Evolutionary conservation across 2,113 vertebrate species (phyloP), one percentile per base, ranked within the genome.

Genomic region (Junco hyemalis): DNA sequence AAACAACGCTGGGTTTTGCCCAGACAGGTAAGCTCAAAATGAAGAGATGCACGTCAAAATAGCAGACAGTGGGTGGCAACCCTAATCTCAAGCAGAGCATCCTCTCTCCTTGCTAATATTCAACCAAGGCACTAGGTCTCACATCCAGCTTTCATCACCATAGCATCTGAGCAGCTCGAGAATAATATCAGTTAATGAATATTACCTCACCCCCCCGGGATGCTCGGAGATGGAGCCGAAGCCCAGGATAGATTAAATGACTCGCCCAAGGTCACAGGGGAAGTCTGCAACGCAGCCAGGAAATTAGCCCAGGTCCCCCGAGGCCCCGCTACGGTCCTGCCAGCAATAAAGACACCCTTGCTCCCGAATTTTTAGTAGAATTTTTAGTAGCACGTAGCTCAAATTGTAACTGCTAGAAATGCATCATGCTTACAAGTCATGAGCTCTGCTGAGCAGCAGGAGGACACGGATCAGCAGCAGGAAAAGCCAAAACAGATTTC

Each of bases 231-330:
- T 91, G 93, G 91, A 96, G 91, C 42, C 1, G 33, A 95, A 95
- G 81, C 89, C 94, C 84, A 81, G 89, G 94, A 93, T 77, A 97
- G 94, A 96, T 95, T 95, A 96, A 96, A 92, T 91, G 93, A 97
- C 95, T 96, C 14, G 35, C 87, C 91, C 95, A 95, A 95, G 95
- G 94, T 96, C 95, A 94, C 91, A 25, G 73, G 94, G 91, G 96
- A 96, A 91, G 94, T 95, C 93, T 97, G 91, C 89, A 88, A 63
- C 26, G 0, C 91, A 95, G 90, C 90, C 88, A 93, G 92, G 72
- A 96, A 96, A 95, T 96, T 91, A 96, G 95, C 90, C 90, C 96
- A 97, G 87, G 85, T 95, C 94, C 72, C 93, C 79, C 0, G 14
- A 35, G 91, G 69, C 42, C 56, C 47, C 0, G 0, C 70, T 36